Evolutionary conservation across 2,113 vertebrate genomes (phyloP).

Genomic region (Notothenia rossii): DNA sequence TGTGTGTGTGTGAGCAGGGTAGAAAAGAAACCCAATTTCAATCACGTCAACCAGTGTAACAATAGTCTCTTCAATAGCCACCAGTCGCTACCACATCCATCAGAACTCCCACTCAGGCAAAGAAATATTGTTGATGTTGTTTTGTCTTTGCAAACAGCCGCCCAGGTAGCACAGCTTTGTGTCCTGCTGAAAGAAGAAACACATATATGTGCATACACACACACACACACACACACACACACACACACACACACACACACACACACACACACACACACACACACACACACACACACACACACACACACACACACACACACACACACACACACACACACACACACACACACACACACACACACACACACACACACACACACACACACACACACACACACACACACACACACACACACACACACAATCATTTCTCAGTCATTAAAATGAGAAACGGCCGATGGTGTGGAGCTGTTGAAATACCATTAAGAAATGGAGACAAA

Average conservation of each 20-base stretch:
- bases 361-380: conserved; percentile 27
- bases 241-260: conserved; percentile 29
- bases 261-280: conserved; percentile 32
- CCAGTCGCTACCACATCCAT: conserved; percentile 67
- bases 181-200: conserved; percentile 9
- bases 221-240: conserved; percentile 21
- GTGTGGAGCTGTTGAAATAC: conserved; percentile 85
- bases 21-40: conserved; percentile 70
- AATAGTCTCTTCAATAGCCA: conserved; percentile 68
- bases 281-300: conserved; percentile 42
- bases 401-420: conserved; percentile 31
- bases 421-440: conserved; percentile 81
- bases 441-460: conserved; percentile 86
- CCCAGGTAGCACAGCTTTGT: conserved; percentile 43
- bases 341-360: conserved; percentile 28
- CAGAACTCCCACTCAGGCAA: conserved; percentile 59
- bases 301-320: conserved; percentile 34
- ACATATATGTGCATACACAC: conserved; percentile 25
- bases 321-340: conserved; percentile 17
- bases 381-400: no score
- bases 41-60: conserved; percentile 68
- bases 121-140: conserved; percentile 61
- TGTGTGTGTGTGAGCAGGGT: conserved; percentile 31
- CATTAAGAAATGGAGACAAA: conserved; percentile 89
- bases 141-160: conserved; percentile 59